These are phyloP conservation scores for Heterotilapia buettikoferi DNA, from an alignment of 2,113 vertebrate genomes.

Conservation along the genomic window DNA sequence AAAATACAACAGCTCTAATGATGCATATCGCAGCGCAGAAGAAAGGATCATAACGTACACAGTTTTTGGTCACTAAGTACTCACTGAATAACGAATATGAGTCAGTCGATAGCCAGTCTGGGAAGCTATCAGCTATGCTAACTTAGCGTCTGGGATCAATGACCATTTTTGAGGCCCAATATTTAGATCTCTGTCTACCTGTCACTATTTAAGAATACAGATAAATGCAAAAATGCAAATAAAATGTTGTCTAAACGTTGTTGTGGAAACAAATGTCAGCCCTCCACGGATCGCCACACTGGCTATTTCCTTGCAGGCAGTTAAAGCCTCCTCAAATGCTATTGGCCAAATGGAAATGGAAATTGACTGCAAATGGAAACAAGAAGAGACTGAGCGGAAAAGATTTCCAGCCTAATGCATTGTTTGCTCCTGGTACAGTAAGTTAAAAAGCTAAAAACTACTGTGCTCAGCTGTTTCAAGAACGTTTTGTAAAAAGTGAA, in stretches of 20 bases:
- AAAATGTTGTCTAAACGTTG: not conserved
- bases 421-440: not conserved
- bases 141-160: not conserved
- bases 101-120: not conserved
- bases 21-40: not conserved
- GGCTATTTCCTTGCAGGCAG: not conserved
- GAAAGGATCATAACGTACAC: not conserved
- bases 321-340: not conserved
- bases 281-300: not conserved
- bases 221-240: not conserved
- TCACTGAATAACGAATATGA: not conserved
- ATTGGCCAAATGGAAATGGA: not conserved
- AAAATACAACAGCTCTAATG: not conserved
- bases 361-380: not conserved
- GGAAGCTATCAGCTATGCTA: not conserved
- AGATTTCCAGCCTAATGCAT: not conserved
- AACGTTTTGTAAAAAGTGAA: not conserved
- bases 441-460: not conserved
- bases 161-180: not conserved
- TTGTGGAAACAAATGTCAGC: not conserved
- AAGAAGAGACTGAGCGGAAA: not conserved
- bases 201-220: not conserved
- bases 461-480: not conserved
- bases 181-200: not conserved
- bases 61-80: not conserved